Evolutionary conservation across 2,888 invertebrate genomes (phyloP).

Genomic region (Dasysyrphus tricinctus): DNA sequence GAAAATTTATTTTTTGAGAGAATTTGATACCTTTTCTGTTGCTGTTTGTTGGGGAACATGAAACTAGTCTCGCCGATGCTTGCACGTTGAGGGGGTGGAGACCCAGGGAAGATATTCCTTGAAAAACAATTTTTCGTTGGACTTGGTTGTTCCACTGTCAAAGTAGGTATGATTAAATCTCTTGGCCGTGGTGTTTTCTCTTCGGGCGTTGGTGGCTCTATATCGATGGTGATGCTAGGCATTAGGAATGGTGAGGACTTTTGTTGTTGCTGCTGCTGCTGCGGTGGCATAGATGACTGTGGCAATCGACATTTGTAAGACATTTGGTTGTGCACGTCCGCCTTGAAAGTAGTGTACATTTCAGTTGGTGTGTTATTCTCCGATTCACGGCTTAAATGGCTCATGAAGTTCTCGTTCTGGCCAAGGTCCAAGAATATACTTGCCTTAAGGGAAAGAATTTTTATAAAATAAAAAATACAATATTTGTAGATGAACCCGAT

Average conservation of each 20-base stretch:
- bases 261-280: conserved; percentile 28
- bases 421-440: conserved; percentile 73
- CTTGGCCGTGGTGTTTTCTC: conserved; percentile 82
- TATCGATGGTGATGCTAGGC: conserved; percentile 79
- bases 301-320: conserved; percentile 55
- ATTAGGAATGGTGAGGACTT: conserved; percentile 56
- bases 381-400: conserved; percentile 75
- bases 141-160: conserved; percentile 88
- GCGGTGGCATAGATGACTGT: conserved; percentile 56
- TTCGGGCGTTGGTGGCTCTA: conserved; percentile 80
- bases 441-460: conserved; percentile 62
- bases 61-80: conserved; percentile 82
- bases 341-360: conserved; percentile 77
- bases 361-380: conserved; percentile 78
- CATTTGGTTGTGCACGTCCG: conserved; percentile 76
- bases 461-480: conserved; percentile 58
- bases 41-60: conserved; percentile 83
- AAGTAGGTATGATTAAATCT: conserved; percentile 86
- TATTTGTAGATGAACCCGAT: conserved; percentile 45
- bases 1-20: conserved; percentile 68
- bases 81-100: conserved; percentile 85
- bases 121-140: conserved; percentile 86
- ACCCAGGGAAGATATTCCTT: conserved; percentile 84
- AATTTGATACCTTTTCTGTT: conserved; percentile 83
- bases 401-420: conserved; percentile 69